These are phyloP conservation scores for Malurus alboscapulatus DNA, from an alignment of 2,113 vertebrate genomes.

Conservation along the genomic window DNA sequence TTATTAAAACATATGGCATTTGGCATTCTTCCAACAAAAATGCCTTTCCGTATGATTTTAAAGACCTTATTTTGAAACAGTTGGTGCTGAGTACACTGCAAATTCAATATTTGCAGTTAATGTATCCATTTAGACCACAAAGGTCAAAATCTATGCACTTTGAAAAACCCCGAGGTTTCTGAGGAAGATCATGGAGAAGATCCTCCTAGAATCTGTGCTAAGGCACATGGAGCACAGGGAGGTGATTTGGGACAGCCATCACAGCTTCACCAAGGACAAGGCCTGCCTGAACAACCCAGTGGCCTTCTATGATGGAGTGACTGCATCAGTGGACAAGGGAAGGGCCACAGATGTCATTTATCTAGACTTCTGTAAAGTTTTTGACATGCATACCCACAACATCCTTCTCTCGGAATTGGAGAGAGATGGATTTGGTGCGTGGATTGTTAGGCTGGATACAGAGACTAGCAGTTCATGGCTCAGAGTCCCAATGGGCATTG, in stretches of 20 bases:
- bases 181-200: not conserved
- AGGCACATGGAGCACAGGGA: not conserved
- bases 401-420: not conserved
- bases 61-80: not conserved
- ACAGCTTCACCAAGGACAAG: not conserved
- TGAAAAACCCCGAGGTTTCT: rapidly evolving
- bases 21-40: not conserved
- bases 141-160: not conserved
- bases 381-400: not conserved
- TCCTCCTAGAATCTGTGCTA: not conserved
- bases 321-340: not conserved
- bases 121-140: not conserved
- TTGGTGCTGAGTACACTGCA: not conserved
- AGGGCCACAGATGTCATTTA: not conserved
- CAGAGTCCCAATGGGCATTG: not conserved
- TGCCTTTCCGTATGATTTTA: not conserved
- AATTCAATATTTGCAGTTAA: not conserved
- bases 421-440: rapidly evolving
- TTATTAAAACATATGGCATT: not conserved
- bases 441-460: not conserved
- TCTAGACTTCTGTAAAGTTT: not conserved
- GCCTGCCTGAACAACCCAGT: not conserved
- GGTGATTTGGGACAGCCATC: not conserved
- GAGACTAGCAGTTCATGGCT: not conserved
- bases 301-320: not conserved